Evolutionary conservation across 2,113 vertebrate species (phyloP).

Genomic region (Todiramphus chloris): DNA sequence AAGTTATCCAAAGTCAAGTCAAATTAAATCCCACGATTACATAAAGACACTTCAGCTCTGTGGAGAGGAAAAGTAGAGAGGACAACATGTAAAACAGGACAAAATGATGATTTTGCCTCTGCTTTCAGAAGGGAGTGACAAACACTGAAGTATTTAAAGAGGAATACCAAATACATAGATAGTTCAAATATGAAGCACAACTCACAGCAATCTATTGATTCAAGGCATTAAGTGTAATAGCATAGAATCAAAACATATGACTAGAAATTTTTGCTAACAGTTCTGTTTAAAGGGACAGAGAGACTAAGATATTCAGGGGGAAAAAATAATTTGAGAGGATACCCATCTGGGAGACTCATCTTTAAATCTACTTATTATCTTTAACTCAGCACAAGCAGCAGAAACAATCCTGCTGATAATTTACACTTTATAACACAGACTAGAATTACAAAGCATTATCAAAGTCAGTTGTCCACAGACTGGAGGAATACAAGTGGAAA

Average conservation of each 20-base stretch:
- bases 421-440: not conserved
- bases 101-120: not conserved
- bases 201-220: not conserved
- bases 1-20: not conserved
- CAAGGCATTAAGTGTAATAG: not conserved
- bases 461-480: not conserved
- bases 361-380: not conserved
- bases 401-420: not conserved
- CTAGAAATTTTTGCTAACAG: not conserved
- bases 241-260: not conserved
- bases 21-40: not conserved
- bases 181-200: not conserved
- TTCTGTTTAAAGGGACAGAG: not conserved
- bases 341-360: not conserved
- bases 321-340: not conserved
- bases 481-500: not conserved
- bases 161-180: not conserved
- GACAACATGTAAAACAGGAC: not conserved
- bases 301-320: not conserved
- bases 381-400: not conserved
- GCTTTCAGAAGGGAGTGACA: not conserved
- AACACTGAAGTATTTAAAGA: not conserved
- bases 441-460: not conserved
- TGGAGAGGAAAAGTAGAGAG: not conserved
- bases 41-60: not conserved